Evolutionary conservation across 2,888 invertebrate genomes (phyloP), one percentile per base, ranked within the genome.

Genomic region (Cerastis rubricosa): DNA sequence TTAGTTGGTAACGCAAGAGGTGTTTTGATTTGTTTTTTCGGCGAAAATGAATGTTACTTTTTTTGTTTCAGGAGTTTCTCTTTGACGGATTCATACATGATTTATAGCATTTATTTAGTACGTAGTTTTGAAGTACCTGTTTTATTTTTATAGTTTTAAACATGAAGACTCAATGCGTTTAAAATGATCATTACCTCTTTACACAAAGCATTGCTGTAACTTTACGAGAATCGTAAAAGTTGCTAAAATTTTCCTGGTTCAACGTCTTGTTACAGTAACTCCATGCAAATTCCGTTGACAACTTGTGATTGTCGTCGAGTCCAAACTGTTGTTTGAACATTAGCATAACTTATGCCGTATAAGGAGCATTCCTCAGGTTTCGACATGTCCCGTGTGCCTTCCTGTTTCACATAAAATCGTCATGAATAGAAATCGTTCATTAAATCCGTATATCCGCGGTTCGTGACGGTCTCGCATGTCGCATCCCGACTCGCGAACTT

Each of bases 381-480:
- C 76, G 76, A 76, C 80, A 84, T 81, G 85, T 87, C 82, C 81
- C 86, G 85, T 86, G 83, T 89, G 83, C 91, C 91, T 91, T 89
- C 90, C 90, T 90, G 88, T 19, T 77, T 87, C 91, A 71, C 92
- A 93, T 93, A 94, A 94, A 95, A 91, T 92, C 88, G 91, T 92
- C 94, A 94, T 96, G 95, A 96, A 96, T 96, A 95, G 93, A 92
- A 95, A 96, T 95, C 90, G 93, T 93, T 93, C 91, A 92, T 94
- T 93, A 92, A 91, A 91, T 87, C 87, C 87, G 85, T 93, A 92
- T 92, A 95, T 95, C 94, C 95, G 93, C 93, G 92, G 89, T 96
- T 95, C 96, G 96, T 96, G 95, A 93, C 94, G 86, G 81, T 91
- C 94, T 95, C 93, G 96, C 96, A 96, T 96, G 96, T 94, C 94